phyloP scores from a whole-genome alignment of 1,140 invertebrate genomes.

The Popillia japonica region DNA sequence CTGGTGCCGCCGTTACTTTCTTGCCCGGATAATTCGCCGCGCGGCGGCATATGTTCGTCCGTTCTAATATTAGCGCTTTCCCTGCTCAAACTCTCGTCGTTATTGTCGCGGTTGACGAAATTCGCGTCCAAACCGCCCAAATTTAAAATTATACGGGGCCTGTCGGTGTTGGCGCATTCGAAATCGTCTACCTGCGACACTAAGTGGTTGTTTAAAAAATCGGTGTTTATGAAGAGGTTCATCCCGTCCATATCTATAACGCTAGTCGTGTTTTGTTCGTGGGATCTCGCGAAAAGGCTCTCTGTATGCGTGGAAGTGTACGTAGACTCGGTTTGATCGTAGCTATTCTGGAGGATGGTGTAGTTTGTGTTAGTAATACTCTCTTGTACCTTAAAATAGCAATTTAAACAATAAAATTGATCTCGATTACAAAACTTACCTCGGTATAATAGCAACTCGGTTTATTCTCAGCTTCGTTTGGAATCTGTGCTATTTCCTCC shows the following conservation, averaged over 20 bases:
- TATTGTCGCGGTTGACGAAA: constrained; percentile 57
- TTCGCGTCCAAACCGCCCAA: constrained; percentile 48
- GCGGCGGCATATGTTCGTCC: constrained; percentile 84
- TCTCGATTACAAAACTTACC: not conserved
- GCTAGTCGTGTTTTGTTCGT: constrained; percentile 20
- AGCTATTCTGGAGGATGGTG: constrained; percentile 9
- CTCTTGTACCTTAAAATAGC: constrained; percentile 14
- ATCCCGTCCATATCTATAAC: constrained; percentile 55
- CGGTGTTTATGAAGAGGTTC: constrained; percentile 52
- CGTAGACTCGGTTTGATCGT: not conserved
- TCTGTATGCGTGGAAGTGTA: constrained; percentile 23
- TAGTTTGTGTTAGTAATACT: constrained; percentile 25
- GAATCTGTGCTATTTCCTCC: constrained; percentile 32
- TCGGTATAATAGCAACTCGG: constrained; percentile 28
- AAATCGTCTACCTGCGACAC: constrained; percentile 54
- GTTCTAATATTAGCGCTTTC: constrained; percentile 77
- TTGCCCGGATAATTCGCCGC: constrained; percentile 76
- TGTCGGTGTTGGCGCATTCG: constrained; percentile 48
- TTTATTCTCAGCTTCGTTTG: constrained; percentile 11
- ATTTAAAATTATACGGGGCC: constrained; percentile 53
- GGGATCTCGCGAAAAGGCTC: not conserved
- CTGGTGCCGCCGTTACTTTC: constrained; percentile 74
- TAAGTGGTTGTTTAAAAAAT: constrained; percentile 51
- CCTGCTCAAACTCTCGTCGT: constrained; percentile 66
- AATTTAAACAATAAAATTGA: not conserved